Percentiles rank a stretch among this genome's conserved stretches.
Conservation (phyloP, 2,113 vertebrate species). For the Anolis sagrei region DNA sequence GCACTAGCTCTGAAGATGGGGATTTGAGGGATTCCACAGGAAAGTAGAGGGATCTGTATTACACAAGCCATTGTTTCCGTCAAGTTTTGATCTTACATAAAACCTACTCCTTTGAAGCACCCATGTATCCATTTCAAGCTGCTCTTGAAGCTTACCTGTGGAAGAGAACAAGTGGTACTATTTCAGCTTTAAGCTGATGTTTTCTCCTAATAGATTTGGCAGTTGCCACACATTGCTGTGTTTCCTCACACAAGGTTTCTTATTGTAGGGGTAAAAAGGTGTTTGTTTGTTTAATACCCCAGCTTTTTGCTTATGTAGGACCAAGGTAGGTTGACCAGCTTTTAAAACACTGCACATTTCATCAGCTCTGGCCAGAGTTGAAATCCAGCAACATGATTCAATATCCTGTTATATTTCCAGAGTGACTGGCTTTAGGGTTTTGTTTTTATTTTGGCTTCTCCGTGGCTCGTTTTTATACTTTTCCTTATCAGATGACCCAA, state of each 20-base stretch:
- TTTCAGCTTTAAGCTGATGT: constrained; percentile 2
- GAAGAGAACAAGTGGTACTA: background rate
- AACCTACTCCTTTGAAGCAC: constrained; percentile 40
- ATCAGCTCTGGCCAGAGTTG: no score
- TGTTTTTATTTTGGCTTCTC: background rate
- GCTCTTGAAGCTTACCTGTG: constrained; percentile 14
- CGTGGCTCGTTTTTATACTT: background rate
- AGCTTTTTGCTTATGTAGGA: no score
- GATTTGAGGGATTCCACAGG: constrained; percentile 59
- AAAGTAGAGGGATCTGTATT: constrained; percentile 57
- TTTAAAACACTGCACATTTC: no score
- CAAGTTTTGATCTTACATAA: constrained; percentile 25
- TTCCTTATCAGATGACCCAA: background rate
- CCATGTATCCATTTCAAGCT: constrained; percentile 10
- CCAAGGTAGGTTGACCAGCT: no score
- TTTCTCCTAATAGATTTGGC: background rate
- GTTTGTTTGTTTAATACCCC: no score
- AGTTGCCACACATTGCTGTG: background rate
- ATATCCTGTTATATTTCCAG: background rate
- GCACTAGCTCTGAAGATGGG: constrained; percentile 44
- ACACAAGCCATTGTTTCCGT: constrained; percentile 39
- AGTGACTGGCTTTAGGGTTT: background rate
- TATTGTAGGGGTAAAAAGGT: background rate
- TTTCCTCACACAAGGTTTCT: background rate
- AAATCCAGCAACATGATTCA: no score